phyloP scores from a whole-genome alignment of 2,797 vertebrate species.

The Gallirallus australis region DNA sequence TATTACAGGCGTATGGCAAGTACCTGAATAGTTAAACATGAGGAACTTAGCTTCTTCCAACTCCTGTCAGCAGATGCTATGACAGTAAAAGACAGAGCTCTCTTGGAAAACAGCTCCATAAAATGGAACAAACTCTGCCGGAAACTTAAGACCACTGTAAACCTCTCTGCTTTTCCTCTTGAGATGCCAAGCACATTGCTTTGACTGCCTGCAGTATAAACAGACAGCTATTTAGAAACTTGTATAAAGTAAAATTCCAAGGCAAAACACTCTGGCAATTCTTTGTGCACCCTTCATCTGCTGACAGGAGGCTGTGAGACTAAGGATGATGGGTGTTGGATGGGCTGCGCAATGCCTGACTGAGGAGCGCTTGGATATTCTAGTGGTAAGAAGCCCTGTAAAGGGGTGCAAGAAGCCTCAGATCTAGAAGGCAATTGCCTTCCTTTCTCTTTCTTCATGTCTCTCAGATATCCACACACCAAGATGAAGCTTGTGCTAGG shows the following conservation, averaged over 20 bases:
- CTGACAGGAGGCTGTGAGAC: background rate
- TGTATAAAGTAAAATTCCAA: constrained; percentile 11
- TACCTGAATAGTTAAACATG: too few relatives aligned
- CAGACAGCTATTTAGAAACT: constrained; percentile 6
- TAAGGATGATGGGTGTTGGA: background rate
- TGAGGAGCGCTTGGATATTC: rapidly evolving
- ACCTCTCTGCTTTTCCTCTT: background rate
- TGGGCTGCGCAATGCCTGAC: rapidly evolving
- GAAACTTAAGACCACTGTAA: background rate
- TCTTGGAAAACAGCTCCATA: constrained; percentile 5
- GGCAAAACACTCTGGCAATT: background rate
- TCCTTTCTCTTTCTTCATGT: background rate
- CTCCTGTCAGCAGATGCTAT: background rate
- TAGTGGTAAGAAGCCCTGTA: background rate
- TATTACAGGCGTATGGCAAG: background rate
- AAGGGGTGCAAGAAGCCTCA: background rate
- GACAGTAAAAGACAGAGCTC: constrained; percentile 6
- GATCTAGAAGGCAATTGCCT: background rate
- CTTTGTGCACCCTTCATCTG: background rate
- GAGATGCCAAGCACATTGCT: background rate
- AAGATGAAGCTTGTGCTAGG: background rate
- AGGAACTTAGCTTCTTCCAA: background rate
- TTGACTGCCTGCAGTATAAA: background rate
- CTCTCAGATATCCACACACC: background rate
- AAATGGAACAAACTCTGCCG: background rate